Evolutionary conservation across 2,888 invertebrate species (phyloP).

Genomic region (Alentia gelatinosa): DNA sequence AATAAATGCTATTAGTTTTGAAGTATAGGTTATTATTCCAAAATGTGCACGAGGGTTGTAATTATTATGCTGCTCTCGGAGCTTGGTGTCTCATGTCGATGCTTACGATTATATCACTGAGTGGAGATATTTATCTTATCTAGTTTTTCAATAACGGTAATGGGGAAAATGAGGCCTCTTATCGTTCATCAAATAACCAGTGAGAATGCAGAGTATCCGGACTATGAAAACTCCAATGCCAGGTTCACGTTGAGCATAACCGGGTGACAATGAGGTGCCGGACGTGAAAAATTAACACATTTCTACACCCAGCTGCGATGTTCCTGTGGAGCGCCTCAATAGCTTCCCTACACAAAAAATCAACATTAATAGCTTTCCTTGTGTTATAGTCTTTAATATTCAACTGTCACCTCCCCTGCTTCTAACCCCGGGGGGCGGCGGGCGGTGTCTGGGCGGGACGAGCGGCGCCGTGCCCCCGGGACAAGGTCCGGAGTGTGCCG

Average conservation of each 20-base stretch:
- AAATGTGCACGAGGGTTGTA: neutral
- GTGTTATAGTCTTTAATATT: neutral
- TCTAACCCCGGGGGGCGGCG: neutral
- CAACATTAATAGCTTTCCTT: slow-evolving; percentile 1
- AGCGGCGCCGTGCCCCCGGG: neutral
- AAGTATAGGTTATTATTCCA: neutral
- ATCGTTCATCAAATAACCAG: neutral
- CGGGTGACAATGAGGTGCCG: neutral
- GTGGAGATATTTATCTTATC: neutral
- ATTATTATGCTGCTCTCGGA: neutral
- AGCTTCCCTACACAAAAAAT: neutral
- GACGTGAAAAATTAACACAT: neutral
- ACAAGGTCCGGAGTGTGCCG: slow-evolving; percentile 1
- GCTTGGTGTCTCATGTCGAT: neutral
- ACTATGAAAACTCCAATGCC: no score
- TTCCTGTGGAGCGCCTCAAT: neutral
- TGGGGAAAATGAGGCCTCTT: neutral
- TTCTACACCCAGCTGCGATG: neutral
- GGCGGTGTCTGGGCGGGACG: neutral
- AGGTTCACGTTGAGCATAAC: no score
- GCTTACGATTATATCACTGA: neutral
- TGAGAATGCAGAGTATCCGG: neutral
- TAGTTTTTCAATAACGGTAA: neutral
- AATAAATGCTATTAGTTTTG: neutral
- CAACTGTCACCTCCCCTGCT: neutral